Conservation (phyloP, 2,797 vertebrate species). For the Sardinella longiceps region DNA sequence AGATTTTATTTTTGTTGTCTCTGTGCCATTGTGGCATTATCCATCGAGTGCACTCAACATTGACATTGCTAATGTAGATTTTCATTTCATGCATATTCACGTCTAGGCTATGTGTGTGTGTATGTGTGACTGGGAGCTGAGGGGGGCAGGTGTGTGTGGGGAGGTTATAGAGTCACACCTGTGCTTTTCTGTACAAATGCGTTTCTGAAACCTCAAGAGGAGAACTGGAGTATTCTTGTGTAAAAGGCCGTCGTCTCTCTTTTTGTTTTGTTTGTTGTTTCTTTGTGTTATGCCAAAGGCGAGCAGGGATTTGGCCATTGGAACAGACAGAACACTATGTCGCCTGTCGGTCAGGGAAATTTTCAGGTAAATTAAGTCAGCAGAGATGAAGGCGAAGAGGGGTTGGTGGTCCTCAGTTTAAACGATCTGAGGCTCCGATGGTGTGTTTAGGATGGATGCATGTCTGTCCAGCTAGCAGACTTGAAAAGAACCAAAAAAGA, state of each 20-base stretch:
- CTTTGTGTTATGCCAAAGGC: background rate
- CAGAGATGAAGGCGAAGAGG: background rate
- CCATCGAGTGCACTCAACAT: too few species aligned
- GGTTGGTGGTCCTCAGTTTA: background rate
- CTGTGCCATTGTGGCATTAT: too few species aligned
- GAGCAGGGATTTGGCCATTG: background rate
- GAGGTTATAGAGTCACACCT: background rate
- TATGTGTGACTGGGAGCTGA: slow-evolving; percentile 24
- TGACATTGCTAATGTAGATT: too few species aligned
- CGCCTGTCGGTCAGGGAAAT: background rate
- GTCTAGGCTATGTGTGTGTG: background rate
- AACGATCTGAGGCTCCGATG: background rate
- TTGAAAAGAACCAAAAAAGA: slow-evolving; percentile 54
- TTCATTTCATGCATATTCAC: too few species aligned
- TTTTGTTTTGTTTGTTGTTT: background rate
- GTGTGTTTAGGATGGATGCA: background rate
- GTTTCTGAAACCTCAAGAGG: background rate
- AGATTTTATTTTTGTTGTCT: too few species aligned
- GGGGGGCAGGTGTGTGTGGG: background rate
- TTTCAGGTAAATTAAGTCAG: background rate
- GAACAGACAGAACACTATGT: background rate
- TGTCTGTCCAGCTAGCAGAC: slow-evolving; percentile 30
- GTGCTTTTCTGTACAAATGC: background rate
- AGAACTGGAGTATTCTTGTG: background rate
- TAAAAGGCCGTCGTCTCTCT: background rate